Percentiles rank a stretch among this genome's conserved stretches.
These are phyloP conservation scores for Ageneiosus marmoratus DNA, from an alignment of 2,113 vertebrate genomes.

Conservation along the genomic window DNA sequence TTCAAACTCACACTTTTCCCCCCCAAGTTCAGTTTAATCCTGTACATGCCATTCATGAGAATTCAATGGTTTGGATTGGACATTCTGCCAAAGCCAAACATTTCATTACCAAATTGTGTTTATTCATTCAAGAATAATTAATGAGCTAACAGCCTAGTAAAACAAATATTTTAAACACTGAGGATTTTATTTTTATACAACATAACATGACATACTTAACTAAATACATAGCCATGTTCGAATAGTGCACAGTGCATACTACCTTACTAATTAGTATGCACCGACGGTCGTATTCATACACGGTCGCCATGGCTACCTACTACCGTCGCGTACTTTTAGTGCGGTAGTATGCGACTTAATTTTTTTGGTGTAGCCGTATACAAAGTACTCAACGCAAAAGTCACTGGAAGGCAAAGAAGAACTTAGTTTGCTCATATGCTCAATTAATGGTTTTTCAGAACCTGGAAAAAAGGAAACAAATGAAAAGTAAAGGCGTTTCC, in stretches of 20 bases:
- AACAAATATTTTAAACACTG: no score
- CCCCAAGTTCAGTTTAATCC: no score
- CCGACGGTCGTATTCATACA: background rate
- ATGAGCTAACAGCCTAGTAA: no score
- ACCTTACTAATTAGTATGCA: background rate
- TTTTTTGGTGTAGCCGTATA: background rate
- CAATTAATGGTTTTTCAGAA: background rate
- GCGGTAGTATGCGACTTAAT: background rate
- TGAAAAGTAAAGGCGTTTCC: background rate
- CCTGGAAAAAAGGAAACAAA: background rate
- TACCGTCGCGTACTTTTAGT: background rate
- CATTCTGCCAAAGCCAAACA: background rate
- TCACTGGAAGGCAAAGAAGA: background rate
- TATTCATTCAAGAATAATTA: background rate
- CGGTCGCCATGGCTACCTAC: slow-evolving; percentile 8
- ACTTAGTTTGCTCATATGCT: background rate
- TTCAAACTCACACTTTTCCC: background rate
- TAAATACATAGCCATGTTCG: no score
- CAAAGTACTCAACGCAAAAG: background rate
- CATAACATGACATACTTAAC: no score
- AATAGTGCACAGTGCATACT: background rate
- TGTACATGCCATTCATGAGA: no score
- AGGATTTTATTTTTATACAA: no score
- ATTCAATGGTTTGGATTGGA: no score
- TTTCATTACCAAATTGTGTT: background rate